Percentiles rank a stretch among this genome's conserved stretches.
phyloP scores from a whole-genome alignment of 2,113 vertebrate genomes.

The Ellobius talpinus region DNA sequence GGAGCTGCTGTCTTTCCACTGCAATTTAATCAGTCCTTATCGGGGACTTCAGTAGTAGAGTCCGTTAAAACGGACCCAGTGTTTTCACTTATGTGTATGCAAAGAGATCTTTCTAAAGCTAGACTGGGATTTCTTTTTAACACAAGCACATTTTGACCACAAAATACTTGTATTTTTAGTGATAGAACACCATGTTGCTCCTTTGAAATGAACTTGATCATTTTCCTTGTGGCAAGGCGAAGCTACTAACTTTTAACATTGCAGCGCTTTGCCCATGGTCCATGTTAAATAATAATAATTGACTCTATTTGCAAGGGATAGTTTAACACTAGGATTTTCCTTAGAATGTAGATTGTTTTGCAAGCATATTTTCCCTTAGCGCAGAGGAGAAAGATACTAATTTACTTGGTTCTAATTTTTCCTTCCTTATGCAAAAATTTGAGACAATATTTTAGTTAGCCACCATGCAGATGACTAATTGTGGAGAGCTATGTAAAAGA shows the following conservation, averaged over 20 bases:
- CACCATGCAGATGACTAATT: not conserved
- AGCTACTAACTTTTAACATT: conserved; percentile 64
- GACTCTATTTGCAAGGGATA: conserved; percentile 79
- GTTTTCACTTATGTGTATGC: conserved; percentile 3
- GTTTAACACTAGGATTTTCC: conserved; percentile 71
- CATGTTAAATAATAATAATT: conserved; percentile 76
- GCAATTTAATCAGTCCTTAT: conserved; percentile 79
- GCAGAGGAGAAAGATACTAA: not conserved
- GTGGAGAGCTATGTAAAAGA: not conserved
- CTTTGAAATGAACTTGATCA: conserved; percentile 62
- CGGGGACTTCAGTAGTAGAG: conserved; percentile 74
- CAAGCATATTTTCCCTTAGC: conserved; percentile 18
- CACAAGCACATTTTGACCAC: conserved; percentile 71
- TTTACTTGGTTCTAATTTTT: conserved; percentile 39
- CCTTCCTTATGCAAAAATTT: not conserved
- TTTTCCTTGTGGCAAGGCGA: conserved; percentile 72
- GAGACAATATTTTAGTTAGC: conserved; percentile 21
- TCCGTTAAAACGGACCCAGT: not conserved
- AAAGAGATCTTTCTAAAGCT: conserved; percentile 75
- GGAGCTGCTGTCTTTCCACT: conserved; percentile 31
- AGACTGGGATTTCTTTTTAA: conserved; percentile 69
- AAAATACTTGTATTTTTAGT: conserved; percentile 74
- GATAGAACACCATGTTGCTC: conserved; percentile 60
- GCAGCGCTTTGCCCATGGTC: conserved; percentile 45
- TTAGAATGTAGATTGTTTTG: conserved; percentile 73